These are phyloP conservation scores for Leptopilina clavipes DNA, from an alignment of 1,140 invertebrate genomes.

Conservation along the genomic window DNA sequence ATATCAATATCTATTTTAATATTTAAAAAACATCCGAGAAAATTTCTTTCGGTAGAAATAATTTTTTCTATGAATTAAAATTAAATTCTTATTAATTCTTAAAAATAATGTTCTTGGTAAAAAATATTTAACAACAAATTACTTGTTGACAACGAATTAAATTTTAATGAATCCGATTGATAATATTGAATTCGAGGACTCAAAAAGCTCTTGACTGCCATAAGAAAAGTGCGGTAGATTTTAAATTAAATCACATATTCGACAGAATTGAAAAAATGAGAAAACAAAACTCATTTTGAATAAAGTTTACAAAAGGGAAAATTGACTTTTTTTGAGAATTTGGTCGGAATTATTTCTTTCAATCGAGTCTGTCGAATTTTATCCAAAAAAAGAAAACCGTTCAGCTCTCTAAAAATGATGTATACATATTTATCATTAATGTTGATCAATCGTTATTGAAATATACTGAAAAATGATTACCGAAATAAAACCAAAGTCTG, in stretches of 20 bases:
- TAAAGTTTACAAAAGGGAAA: no score
- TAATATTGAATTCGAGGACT: not conserved
- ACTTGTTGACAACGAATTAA: no score
- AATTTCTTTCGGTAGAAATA: no score
- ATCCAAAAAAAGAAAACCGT: not conserved
- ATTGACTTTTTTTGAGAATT: not conserved
- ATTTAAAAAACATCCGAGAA: not conserved
- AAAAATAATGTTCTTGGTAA: no score
- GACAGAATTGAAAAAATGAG: constrained; percentile 33
- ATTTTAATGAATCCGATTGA: no score
- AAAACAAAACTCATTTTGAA: no score
- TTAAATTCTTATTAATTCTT: no score
- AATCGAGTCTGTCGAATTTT: not conserved
- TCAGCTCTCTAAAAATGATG: constrained; percentile 42
- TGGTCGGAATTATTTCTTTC: not conserved
- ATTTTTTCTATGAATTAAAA: no score
- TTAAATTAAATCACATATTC: constrained; percentile 39
- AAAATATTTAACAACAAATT: no score
- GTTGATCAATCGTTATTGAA: constrained; percentile 71
- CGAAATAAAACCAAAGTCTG: constrained; percentile 58
- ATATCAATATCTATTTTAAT: not conserved
- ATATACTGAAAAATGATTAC: constrained; percentile 70
- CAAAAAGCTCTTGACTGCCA: constrained; percentile 1
- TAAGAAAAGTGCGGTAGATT: not conserved
- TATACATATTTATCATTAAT: constrained; percentile 44